These are phyloP conservation scores for Crossocerus cetratus DNA, from an alignment of 2,888 invertebrate genomes.

Conservation along the genomic window DNA sequence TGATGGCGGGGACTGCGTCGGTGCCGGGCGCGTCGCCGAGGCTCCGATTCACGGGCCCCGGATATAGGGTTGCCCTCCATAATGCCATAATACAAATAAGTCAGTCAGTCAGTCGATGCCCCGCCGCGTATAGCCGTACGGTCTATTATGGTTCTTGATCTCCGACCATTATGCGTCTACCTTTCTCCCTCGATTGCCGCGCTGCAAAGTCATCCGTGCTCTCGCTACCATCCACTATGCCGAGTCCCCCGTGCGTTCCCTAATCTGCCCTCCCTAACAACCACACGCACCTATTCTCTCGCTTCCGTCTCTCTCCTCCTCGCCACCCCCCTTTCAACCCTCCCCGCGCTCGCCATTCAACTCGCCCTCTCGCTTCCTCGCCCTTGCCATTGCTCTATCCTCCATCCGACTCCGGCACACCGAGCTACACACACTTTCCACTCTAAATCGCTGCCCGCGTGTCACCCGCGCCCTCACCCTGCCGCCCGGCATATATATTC, in stretches of 20 bases:
- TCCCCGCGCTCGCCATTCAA: too few relatives aligned
- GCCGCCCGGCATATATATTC: constrained; percentile 13
- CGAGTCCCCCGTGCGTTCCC: constrained; percentile 30
- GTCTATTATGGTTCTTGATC: constrained; percentile 68
- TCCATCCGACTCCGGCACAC: too few relatives aligned
- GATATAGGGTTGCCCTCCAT: constrained; percentile 58
- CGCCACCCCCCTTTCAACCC: background rate
- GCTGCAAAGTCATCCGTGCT: constrained; percentile 54
- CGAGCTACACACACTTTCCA: background rate
- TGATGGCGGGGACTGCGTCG: constrained; percentile 49
- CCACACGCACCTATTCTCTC: constrained; percentile 6
- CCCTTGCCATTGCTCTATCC: too few relatives aligned
- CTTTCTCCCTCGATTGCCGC: constrained; percentile 54
- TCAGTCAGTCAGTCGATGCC: constrained; percentile 55
- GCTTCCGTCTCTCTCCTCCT: constrained; percentile 19
- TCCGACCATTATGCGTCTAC: constrained; percentile 60
- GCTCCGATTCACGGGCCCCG: constrained; percentile 38
- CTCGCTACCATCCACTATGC: constrained; percentile 22
- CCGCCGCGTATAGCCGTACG: constrained; percentile 49
- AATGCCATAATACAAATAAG: constrained; percentile 65
- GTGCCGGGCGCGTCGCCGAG: constrained; percentile 31
- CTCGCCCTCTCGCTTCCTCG: too few relatives aligned
- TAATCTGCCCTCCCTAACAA: constrained; percentile 10
- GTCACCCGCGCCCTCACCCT: constrained; percentile 17
- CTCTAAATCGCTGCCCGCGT: constrained; percentile 10